phyloP scores from a whole-genome alignment of 2,797 vertebrate genomes.

The Oceanodroma leucorhoa region DNA sequence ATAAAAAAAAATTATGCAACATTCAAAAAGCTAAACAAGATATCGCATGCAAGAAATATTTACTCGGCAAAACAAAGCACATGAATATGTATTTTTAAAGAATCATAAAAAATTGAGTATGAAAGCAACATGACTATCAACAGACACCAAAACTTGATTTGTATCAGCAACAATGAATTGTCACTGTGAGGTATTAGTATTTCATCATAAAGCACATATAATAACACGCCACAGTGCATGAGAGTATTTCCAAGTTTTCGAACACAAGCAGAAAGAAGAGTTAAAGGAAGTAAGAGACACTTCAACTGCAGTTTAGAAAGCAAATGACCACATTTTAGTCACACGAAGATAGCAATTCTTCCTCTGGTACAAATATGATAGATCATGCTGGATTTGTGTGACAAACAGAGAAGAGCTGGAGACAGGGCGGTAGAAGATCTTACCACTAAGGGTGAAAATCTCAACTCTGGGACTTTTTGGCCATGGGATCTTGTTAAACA shows the following conservation, averaged over 20 bases:
- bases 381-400: slow-evolving; percentile 10
- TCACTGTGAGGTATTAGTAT: background rate
- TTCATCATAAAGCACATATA: background rate
- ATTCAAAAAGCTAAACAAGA: background rate
- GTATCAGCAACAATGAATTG: background rate
- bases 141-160: background rate
- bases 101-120: background rate
- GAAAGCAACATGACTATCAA: background rate
- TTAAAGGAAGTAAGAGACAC: background rate
- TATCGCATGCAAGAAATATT: background rate
- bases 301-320: background rate
- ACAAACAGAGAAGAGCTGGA: slow-evolving; percentile 6
- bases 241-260: background rate
- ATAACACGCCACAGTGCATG: background rate
- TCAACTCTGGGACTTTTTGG: slow-evolving; percentile 22
- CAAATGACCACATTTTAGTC: background rate
- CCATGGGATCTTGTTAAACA: slow-evolving; percentile 13
- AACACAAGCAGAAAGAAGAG: background rate
- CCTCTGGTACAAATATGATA: background rate
- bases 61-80: background rate
- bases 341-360: background rate
- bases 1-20: background rate
- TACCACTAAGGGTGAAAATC: slow-evolving; percentile 39
- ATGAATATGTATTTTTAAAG: background rate
- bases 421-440: background rate